Percentiles rank a stretch among this genome's conserved stretches.
These are phyloP conservation scores for Salminus brasiliensis DNA, from an alignment of 2,113 vertebrate species.

Conservation along the genomic window DNA sequence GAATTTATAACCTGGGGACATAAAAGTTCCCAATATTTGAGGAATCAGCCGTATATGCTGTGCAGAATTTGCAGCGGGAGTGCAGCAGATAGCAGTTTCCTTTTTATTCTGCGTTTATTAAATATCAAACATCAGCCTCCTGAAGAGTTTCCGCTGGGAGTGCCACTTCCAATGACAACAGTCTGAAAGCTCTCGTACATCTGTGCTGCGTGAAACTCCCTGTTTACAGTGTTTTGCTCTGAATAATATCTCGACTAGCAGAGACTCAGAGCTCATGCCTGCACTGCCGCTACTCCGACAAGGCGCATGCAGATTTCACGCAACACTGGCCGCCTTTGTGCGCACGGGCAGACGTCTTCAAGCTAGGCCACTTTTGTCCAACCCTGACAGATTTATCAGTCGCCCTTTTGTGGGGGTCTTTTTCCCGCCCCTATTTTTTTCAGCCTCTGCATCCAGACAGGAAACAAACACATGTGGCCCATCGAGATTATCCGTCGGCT, in stretches of 20 bases:
- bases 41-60: too few species aligned
- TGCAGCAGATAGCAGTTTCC: too few species aligned
- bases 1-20: too few species aligned
- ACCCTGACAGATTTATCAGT: constrained; percentile 72
- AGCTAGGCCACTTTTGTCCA: constrained; percentile 57
- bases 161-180: not conserved
- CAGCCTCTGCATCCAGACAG: constrained; percentile 54
- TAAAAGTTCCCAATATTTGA: too few species aligned
- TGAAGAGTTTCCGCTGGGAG: not conserved
- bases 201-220: not conserved
- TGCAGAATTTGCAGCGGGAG: too few species aligned
- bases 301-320: constrained; percentile 48
- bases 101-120: not conserved
- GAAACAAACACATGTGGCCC: constrained; percentile 67
- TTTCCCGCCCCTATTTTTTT: constrained; percentile 41
- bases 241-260: not conserved
- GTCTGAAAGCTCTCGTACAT: not conserved
- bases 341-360: constrained; percentile 29
- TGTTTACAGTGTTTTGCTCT: not conserved
- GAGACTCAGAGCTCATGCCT: constrained; percentile 21
- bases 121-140: not conserved
- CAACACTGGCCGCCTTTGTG: constrained; percentile 53
- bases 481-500: constrained; percentile 69
- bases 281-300: constrained; percentile 23
- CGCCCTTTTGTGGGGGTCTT: constrained; percentile 63